Base-by-base conservation (phyloP, 2,888 invertebrate genomes). In the Andrena marginata region DNA sequence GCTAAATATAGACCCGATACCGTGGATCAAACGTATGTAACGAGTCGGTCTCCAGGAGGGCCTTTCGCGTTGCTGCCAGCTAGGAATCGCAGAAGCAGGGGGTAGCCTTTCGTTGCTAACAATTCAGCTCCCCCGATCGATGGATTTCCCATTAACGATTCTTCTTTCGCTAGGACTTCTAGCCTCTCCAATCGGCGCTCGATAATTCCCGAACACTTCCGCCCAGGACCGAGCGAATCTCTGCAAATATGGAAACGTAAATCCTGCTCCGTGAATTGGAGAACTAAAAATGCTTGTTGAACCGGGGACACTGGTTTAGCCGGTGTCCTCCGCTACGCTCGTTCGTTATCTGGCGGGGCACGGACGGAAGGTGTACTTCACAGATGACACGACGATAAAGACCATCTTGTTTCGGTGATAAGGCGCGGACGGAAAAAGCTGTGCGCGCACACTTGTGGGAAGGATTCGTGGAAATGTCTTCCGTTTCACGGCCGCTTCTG, bases 391-490 rank as follows among this genome's bases (percentile, higher is more conserved):
- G 49, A 35, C 20, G 77, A 77, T 77, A 73, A 67, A 54, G 49
- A 60, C 49, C 60, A 54, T 65, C 67, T 75, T 33, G 59, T 60
- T 65, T 49, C 51, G 23, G 42, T 10, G 76, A 77, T 76, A 80
- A 80, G 72, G 56, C 16, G 77, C 29, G 29, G 23, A 51, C 35
- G 20, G 16, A 49, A 73, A 67, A 71, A 69, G 64, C 68, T 35
- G 79, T 62, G 69, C 62, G 67, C 70, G 3, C 54, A 54, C 65
- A 10, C 63, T 79, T 72, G 76, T 75, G 79, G 72, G 85, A 80
- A 83, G 76, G 85, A 79, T 86, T 85, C 79, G 73, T 62, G 70
- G 80, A 74, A 72, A 60, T 54, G 75, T 80, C 82, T 85, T 86
- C 85, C 85, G 80, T 77, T 76, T 31, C 77, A 33, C 35, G 75